Conservation (phyloP, 2,797 vertebrate genomes). For the Lacerta agilis region DNA sequence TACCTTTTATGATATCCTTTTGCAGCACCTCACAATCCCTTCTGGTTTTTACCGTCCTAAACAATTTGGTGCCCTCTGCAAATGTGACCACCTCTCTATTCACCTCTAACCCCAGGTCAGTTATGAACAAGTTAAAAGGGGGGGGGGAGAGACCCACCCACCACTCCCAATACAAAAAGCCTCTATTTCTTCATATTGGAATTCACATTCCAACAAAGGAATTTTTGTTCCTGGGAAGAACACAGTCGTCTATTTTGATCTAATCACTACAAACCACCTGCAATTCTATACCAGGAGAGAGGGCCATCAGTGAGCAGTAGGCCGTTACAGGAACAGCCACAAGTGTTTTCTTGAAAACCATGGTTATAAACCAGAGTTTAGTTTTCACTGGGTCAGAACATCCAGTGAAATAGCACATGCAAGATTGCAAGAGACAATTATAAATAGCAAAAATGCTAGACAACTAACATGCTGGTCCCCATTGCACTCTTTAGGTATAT, state of each 20-base stretch:
- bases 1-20: not conserved
- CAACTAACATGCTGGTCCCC: not conserved
- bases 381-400: not conserved
- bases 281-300: not conserved
- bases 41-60: too few species aligned
- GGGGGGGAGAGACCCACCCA: not conserved
- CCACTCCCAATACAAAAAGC: not conserved
- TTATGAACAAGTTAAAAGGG: too few species aligned
- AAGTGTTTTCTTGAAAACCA: not conserved
- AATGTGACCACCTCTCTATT: too few species aligned
- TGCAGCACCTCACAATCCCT: too few species aligned
- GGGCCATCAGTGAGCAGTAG: not conserved
- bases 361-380: not conserved
- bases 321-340: not conserved
- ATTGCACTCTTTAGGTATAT: not conserved
- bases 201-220: not conserved
- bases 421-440: not conserved
- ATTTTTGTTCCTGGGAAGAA: not conserved
- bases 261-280: not conserved
- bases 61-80: too few species aligned
- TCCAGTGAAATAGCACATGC: not conserved
- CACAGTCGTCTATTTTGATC: not conserved
- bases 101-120: too few species aligned
- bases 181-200: not conserved
- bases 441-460: not conserved